These are phyloP conservation scores for Cosmopolites sordidus DNA, from an alignment of 2,888 invertebrate species.

Conservation along the genomic window DNA sequence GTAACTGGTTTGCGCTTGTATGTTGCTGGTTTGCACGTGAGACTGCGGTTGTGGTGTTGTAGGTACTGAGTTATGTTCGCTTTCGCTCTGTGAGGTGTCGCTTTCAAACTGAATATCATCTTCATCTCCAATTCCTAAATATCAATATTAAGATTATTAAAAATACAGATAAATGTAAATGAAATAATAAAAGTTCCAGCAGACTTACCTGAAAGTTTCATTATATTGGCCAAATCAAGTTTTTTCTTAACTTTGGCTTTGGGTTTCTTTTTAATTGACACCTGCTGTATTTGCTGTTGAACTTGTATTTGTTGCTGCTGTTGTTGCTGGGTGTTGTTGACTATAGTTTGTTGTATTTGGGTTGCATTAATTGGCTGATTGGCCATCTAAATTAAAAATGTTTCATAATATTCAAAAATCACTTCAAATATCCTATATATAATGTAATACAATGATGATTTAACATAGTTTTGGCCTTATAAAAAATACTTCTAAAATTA, in stretches of 20 bases:
- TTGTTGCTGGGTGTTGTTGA: constrained; percentile 31
- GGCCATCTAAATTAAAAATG: constrained; percentile 31
- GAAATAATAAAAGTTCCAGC: too few relatives aligned
- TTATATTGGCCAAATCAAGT: constrained; percentile 67
- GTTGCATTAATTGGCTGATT: constrained; percentile 34
- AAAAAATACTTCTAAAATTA: neutral
- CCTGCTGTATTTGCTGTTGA: constrained; percentile 34
- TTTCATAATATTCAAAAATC: neutral
- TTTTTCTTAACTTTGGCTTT: constrained; percentile 53
- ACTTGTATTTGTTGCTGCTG: constrained; percentile 27
- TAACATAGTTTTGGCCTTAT: too few relatives aligned
- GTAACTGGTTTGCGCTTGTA: constrained; percentile 23
- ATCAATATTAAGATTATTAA: too few relatives aligned
- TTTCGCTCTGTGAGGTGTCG: constrained; percentile 47
- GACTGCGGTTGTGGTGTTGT: constrained; percentile 41
- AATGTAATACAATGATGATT: too few relatives aligned
- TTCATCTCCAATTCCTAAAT: constrained; percentile 57
- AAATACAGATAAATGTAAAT: too few relatives aligned
- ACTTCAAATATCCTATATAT: too few relatives aligned
- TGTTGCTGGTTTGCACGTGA: constrained; percentile 20
- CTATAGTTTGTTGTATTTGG: constrained; percentile 33
- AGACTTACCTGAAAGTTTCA: constrained; percentile 60
- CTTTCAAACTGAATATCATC: constrained; percentile 56
- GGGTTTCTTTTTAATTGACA: constrained; percentile 43
- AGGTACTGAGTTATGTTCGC: constrained; percentile 42